These are phyloP conservation scores for Delia radicum DNA, from an alignment of 1,140 invertebrate species.

Conservation along the genomic window DNA sequence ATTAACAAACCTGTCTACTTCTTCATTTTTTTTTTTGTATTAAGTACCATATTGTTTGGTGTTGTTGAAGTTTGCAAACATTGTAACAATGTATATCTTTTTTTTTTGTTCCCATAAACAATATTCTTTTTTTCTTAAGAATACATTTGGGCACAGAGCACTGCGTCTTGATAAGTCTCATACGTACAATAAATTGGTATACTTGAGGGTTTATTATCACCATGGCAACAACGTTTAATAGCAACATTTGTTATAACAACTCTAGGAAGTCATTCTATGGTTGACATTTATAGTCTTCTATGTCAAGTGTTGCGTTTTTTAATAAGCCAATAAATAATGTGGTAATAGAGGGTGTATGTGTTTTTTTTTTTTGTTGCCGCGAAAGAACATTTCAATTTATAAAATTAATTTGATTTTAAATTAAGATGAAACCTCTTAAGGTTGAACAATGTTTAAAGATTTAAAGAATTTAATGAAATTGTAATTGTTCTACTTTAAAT, in stretches of 20 bases:
- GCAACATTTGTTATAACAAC: not conserved
- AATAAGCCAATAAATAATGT: conserved; percentile 17
- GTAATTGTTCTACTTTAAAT: too few relatives aligned
- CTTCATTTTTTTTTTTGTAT: not conserved
- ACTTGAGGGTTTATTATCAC: conserved; percentile 4
- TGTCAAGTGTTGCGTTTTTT: not conserved
- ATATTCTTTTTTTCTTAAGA: too few relatives aligned
- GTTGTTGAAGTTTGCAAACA: not conserved
- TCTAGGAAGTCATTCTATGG: not conserved
- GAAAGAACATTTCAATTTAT: conserved; percentile 8
- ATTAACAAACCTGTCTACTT: conserved; percentile 9
- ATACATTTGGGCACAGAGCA: not conserved
- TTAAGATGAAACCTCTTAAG: not conserved
- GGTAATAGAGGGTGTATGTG: not conserved
- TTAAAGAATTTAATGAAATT: too few relatives aligned
- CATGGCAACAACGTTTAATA: conserved; percentile 12
- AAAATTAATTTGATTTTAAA: conserved; percentile 22
- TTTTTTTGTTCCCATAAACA: too few relatives aligned
- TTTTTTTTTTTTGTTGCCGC: not conserved
- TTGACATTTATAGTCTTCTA: conserved; percentile 20
- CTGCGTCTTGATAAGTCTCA: too few relatives aligned
- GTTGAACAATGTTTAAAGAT: not conserved
- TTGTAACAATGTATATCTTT: conserved; percentile 12
- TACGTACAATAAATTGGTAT: too few relatives aligned
- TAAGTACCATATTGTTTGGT: not conserved